Evolutionary conservation across 2,113 vertebrate genomes (phyloP).

Genomic region (Xenopus tropicalis): UCB_Xtro_10.0 CM004451.2:61888501-61889000

Average conservation of each 20-base stretch:
- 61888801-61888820: constrained; percentile 33
- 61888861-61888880: constrained; percentile 37
- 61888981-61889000: background rate
- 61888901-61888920: constrained; percentile 27
- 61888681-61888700: constrained; percentile 21
- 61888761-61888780: constrained; percentile 28
- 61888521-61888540: constrained; percentile 9
- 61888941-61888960: constrained; percentile 17
- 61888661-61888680: constrained; percentile 2
- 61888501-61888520: background rate
- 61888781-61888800: constrained; percentile 16
- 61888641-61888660: constrained; percentile 31
- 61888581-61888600: constrained; percentile 20
- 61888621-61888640: constrained; percentile 16
- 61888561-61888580: background rate
- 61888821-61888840: constrained; percentile 23
- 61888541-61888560: constrained; percentile 5
- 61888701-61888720: constrained; percentile 19
- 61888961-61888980: background rate
- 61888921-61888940: constrained; percentile 20
- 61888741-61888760: constrained; percentile 21
- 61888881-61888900: constrained; percentile 37
- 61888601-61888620: constrained; percentile 36
- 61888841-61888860: constrained; percentile 38
- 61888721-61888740: constrained; percentile 29